These are phyloP conservation scores for Metallyticus violacea DNA, from an alignment of 2,888 invertebrate genomes.

Conservation along the genomic window DNA sequence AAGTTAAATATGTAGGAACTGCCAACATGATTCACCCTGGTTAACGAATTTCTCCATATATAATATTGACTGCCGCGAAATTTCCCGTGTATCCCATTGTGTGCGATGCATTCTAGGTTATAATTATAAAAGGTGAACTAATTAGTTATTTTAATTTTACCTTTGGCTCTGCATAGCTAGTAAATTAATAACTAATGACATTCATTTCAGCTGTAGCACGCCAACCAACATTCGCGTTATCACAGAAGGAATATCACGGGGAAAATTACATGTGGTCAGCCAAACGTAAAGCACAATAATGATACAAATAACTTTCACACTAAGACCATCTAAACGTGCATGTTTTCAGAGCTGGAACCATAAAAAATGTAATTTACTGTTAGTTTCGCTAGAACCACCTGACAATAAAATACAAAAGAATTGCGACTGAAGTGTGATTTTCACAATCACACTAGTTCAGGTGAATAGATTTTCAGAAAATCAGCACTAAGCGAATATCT, in stretches of 20 bases:
- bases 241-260: neutral
- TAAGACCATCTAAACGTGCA: too few species aligned
- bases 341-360: too few species aligned
- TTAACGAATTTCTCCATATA: neutral
- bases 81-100: neutral
- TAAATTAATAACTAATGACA: neutral
- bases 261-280: too few species aligned
- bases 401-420: too few species aligned
- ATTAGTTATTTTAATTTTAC: neutral
- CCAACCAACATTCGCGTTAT: neutral
- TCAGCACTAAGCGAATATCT: too few species aligned
- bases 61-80: neutral
- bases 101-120: neutral
- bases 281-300: too few species aligned
- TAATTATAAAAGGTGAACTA: neutral
- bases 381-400: too few species aligned
- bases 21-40: neutral
- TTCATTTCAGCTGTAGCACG: neutral
- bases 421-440: too few species aligned
- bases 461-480: too few species aligned
- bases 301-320: too few species aligned
- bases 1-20: neutral
- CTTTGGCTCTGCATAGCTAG: neutral
- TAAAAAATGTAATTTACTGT: too few species aligned
- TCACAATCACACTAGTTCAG: too few species aligned